Percentiles rank a stretch among this genome's conserved stretches.
Conservation (phyloP, 2,888 invertebrate species). For the Stenodema calcarata region DNA sequence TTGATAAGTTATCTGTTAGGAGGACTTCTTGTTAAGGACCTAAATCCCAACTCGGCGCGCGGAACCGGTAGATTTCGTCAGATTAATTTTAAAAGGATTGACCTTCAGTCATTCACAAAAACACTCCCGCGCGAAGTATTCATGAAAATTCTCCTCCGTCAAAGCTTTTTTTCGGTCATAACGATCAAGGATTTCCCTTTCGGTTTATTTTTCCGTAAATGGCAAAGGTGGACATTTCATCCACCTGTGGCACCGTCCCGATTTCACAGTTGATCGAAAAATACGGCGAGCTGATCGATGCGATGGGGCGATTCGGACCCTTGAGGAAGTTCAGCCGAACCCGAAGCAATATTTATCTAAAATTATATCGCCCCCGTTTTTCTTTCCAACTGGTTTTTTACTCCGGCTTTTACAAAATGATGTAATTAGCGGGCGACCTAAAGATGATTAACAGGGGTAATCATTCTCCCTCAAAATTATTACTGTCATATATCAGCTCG, state of each 20-base stretch:
- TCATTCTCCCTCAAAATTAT: constrained; percentile 31
- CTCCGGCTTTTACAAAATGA: constrained; percentile 14
- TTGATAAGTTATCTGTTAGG: too few relatives aligned
- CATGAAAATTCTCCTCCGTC: too few relatives aligned
- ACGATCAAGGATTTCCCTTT: too few relatives aligned
- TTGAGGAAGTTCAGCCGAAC: background rate
- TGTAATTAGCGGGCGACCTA: constrained; percentile 34
- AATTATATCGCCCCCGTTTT: constrained; percentile 27
- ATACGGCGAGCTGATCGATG: background rate
- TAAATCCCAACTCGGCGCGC: too few relatives aligned
- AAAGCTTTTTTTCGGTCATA: too few relatives aligned
- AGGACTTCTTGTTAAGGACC: too few relatives aligned
- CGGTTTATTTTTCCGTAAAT: background rate
- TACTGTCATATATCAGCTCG: constrained; percentile 35
- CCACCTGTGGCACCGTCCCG: background rate
- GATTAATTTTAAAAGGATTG: too few relatives aligned
- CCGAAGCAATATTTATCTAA: constrained; percentile 25
- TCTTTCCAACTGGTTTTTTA: background rate
- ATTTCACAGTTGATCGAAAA: background rate
- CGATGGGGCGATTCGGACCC: background rate
- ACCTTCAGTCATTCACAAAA: too few relatives aligned
- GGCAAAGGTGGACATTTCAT: background rate
- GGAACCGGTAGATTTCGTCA: too few relatives aligned
- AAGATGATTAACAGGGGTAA: constrained; percentile 37
- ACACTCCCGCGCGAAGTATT: too few relatives aligned